Base-by-base conservation (phyloP, 2,113 vertebrate species). In the Pygoscelis adeliae region DNA sequence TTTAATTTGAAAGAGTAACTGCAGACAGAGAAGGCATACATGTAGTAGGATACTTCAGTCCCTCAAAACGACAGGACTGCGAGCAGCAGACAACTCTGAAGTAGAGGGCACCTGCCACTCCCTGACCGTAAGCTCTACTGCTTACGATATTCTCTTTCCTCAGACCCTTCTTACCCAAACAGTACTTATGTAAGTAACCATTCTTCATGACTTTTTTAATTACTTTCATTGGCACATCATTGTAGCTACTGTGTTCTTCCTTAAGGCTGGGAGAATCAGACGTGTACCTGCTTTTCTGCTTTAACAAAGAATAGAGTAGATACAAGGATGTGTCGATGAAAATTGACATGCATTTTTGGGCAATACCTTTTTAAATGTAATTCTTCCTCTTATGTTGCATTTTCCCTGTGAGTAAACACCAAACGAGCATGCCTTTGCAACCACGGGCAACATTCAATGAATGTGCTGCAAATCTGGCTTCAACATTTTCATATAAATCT, bases 61-160 rank as follows among this genome's bases (percentile, higher is more conserved):
- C 66, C 47, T 87, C 32, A 20, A 32, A 85, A 73, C 0, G 0
- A 49, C 46, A 90, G 36, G 19, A 32, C 61, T 7, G 1, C 0
- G 4, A 55, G 32, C 16, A 59, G 86, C 3, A 6, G 36, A n/a
- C 14, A 52, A 5, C 18, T 16, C 53, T 78, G 44, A 74, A 86
- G 38, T n/a, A 49, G 56, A 70, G 11, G 49, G 18, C 59, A 52
- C 42, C 66, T 83, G 55, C 42, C 10, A 38, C 44, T 72, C 26
- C 69, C 30, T 49, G 20, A 25, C 42, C 5, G 0, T 44, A 40
- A 89, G 21, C 46, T 65, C 27, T 36, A 22, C 27, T 46, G 30
- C 36, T 82, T 38, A 17, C 11, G 21, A 44, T 50, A n/a, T 19
- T 55, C 46, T 77, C 44, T 44, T 91, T 82, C 70, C 49, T 61